phyloP scores from a whole-genome alignment of 2,888 invertebrate species.

The Cybosia mesomella region DNA sequence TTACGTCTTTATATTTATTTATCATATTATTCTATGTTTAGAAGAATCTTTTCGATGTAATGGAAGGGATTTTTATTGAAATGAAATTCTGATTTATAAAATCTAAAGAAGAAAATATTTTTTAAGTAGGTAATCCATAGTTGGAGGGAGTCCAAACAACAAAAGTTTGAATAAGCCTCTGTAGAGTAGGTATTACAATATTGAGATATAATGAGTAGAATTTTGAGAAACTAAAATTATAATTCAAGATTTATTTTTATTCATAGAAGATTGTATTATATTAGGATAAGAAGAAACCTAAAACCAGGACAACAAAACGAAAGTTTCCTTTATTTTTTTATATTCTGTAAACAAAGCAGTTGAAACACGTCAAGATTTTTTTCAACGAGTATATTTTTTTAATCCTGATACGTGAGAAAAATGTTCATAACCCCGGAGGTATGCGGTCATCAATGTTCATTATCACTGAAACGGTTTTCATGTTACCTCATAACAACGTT shows the following conservation, averaged over 20 bases:
- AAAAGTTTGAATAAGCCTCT: neutral
- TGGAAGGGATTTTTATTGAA: neutral
- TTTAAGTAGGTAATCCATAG: neutral
- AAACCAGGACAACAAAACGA: neutral
- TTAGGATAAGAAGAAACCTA: neutral
- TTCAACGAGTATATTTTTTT: neutral
- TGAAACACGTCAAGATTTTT: neutral
- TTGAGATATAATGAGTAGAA: neutral
- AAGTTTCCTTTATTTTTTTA: too few relatives aligned
- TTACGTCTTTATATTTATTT: neutral
- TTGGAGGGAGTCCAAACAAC: neutral
- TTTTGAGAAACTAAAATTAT: neutral
- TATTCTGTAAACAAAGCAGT: neutral
- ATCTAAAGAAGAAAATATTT: neutral
- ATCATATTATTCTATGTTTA: neutral
- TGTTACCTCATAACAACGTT: slow-evolving; percentile 32
- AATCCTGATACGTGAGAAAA: slow-evolving; percentile 3
- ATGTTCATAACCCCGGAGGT: slow-evolving; percentile 9
- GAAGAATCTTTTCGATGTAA: too few relatives aligned
- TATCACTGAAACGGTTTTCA: slow-evolving; percentile 44
- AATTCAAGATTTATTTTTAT: too few relatives aligned
- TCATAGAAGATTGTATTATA: too few relatives aligned
- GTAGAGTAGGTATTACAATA: neutral
- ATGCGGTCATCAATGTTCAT: slow-evolving; percentile 42
- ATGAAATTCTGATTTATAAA: neutral